Evolutionary conservation across 2,888 invertebrate species (phyloP), one percentile per base, ranked within the genome.

Genomic region (Drosophila borborema): DNA sequence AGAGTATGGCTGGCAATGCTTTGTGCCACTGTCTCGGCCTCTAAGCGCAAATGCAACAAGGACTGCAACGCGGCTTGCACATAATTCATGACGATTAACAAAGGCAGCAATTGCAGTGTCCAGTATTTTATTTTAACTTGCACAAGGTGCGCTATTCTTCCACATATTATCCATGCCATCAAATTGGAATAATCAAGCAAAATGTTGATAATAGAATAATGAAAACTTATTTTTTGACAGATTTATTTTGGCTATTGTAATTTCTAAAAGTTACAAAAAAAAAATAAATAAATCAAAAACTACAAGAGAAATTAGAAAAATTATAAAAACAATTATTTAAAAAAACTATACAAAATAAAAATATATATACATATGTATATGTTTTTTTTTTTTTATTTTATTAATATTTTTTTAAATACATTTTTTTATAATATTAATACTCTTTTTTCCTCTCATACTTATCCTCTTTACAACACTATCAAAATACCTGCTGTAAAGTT

Each of bases 51-150:
- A 9, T 56, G 64, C 36, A 46, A 1, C 23, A 23, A 18, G 0
- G 49, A 34, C 7, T 46, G 28, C 3, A 75, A 1, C 0, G 54
- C 65, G 5, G 14, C 41, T n/a, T 54, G 38, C 59, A 75, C 8
- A 43, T 71, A 70, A 16, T 34, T 20, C 0, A 65, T 9, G 12
- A 75, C 2, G 36, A 66, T 71, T 0, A 56, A 16, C 1, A 53
- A 6, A 10, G 46, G 34, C 46, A 62, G 34, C 36, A 62, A 4
- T 10, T 20, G 28, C 6, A 55, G 38, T 12, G 59, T 41, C 41
- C 61, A 62, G 2, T 8, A 6, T 23, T 18, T 16, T 45, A 20
- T 9, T 16, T 4, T 36, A 8, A 36, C 10, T 10, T 1, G 49
- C 12, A 49, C 20, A 20, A 1, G 45, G 1, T 45, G 20, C 2